A percentile compares a stretch with the other conserved stretches of the same genome.
phyloP scores from a whole-genome alignment of 2,888 invertebrate species.

The Cactoblastis cactorum region DNA sequence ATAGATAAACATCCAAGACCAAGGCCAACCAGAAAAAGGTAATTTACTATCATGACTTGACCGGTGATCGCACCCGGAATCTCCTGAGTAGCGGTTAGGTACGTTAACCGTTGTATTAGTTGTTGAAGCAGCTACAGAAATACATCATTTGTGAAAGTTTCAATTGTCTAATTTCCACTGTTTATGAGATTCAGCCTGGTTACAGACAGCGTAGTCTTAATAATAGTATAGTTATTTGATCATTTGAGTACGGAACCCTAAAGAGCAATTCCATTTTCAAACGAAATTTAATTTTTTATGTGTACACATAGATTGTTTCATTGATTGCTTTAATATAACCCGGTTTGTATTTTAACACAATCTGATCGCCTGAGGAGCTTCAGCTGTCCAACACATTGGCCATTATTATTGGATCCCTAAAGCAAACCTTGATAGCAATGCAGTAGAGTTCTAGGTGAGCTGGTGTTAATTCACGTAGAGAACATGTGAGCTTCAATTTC shows the following conservation, averaged over 20 bases:
- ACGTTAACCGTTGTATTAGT: no score
- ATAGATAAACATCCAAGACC: no score
- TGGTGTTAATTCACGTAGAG: slow-evolving; percentile 18
- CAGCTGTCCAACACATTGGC: neutral
- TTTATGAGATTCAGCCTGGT: no score
- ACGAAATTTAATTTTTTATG: neutral
- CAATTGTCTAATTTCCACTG: no score
- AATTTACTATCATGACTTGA: no score
- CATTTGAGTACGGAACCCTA: no score
- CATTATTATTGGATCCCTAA: neutral
- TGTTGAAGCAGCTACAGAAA: no score
- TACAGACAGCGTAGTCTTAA: neutral
- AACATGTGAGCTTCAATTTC: slow-evolving; percentile 22
- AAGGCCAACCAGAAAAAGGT: no score
- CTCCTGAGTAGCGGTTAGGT: no score
- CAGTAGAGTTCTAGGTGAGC: neutral
- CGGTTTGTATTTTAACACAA: neutral
- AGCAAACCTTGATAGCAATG: neutral
- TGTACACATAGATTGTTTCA: neutral
- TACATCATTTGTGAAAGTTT: no score
- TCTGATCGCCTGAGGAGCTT: neutral
- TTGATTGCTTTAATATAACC: neutral
- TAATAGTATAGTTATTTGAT: no score
- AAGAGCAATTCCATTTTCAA: neutral
- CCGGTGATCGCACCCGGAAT: no score